A percentile compares a stretch with the other conserved stretches of the same genome.
These are phyloP conservation scores for Kryphioiulus occultus DNA, from an alignment of 2,888 invertebrate genomes.

Conservation along the genomic window DNA sequence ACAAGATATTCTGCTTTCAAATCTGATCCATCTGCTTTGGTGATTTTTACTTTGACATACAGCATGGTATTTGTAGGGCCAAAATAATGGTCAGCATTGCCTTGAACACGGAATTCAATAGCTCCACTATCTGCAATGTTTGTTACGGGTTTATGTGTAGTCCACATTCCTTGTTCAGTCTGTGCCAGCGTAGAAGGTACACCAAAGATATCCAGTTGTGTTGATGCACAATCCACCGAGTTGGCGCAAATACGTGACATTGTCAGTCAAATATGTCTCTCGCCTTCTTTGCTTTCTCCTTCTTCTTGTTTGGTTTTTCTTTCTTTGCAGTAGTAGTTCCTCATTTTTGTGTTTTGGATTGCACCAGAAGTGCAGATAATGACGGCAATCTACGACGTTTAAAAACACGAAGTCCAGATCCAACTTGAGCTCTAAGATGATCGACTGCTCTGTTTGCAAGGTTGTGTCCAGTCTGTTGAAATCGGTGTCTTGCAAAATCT, in stretches of 20 bases:
- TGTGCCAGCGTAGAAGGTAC: not conserved
- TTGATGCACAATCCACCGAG: not conserved
- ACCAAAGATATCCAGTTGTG: not conserved
- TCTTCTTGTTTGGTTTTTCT: not conserved
- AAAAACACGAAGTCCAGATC: not conserved
- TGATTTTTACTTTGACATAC: not conserved
- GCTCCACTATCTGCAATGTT: not conserved
- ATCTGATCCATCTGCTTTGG: not conserved
- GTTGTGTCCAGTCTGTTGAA: not conserved
- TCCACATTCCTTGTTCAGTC: constrained; percentile 2
- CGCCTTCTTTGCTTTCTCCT: not conserved
- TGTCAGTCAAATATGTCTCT: not conserved
- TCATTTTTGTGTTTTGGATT: too few species aligned
- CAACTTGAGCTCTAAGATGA: not conserved
- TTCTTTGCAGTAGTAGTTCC: not conserved
- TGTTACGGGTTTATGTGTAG: not conserved
- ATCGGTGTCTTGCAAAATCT: not conserved
- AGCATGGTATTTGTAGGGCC: not conserved
- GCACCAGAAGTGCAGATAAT: not conserved
- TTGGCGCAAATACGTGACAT: not conserved
- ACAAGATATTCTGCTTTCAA: not conserved
- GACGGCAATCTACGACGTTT: not conserved
- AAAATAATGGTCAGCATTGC: not conserved
- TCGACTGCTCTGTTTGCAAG: constrained; percentile 22
- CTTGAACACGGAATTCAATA: not conserved